A percentile compares a stretch with the other conserved stretches of the same genome.
phyloP scores from a whole-genome alignment of 2,888 invertebrate genomes.

The Drosophila mimetica region DNA sequence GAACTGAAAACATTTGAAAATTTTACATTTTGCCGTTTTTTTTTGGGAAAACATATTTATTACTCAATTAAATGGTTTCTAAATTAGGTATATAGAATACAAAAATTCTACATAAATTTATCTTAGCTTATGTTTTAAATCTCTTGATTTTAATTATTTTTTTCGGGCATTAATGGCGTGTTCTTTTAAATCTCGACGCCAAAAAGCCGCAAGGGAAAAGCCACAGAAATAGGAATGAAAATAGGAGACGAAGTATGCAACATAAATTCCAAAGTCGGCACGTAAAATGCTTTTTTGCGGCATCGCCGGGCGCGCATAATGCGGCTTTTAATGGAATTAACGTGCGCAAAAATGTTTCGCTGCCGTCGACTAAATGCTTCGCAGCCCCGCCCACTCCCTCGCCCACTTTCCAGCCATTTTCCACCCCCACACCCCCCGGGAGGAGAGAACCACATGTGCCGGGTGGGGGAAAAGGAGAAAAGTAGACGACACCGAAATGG shows the following conservation, averaged over 20 bases:
- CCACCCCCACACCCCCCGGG: too few relatives aligned
- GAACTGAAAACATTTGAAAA: too few relatives aligned
- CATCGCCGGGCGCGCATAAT: slow-evolving; percentile 52
- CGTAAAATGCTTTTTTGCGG: slow-evolving; percentile 33
- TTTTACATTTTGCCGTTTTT: too few relatives aligned
- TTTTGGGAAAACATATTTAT: too few relatives aligned
- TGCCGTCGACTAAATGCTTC: slow-evolving; percentile 29
- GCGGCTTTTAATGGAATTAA: slow-evolving; percentile 67
- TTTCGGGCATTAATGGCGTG: neutral
- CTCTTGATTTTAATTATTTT: neutral
- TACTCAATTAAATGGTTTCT: too few relatives aligned
- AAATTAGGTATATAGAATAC: too few relatives aligned
- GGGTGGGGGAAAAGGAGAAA: too few relatives aligned
- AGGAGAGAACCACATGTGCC: neutral
- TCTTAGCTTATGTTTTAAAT: too few relatives aligned
- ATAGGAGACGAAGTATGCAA: slow-evolving; percentile 38
- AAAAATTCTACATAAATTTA: too few relatives aligned
- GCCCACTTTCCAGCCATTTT: neutral
- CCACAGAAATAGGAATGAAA: slow-evolving; percentile 7
- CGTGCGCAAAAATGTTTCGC: slow-evolving; percentile 58
- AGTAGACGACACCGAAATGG: slow-evolving; percentile 19
- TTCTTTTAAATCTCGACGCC: slow-evolving; percentile 3
- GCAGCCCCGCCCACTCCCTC: too few relatives aligned
- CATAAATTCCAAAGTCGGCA: slow-evolving; percentile 51
- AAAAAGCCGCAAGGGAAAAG: neutral